Evolutionary conservation across 2,888 invertebrate species (phyloP), one percentile per base, ranked within the genome.

Genomic region (Acronicta aceris): DNA sequence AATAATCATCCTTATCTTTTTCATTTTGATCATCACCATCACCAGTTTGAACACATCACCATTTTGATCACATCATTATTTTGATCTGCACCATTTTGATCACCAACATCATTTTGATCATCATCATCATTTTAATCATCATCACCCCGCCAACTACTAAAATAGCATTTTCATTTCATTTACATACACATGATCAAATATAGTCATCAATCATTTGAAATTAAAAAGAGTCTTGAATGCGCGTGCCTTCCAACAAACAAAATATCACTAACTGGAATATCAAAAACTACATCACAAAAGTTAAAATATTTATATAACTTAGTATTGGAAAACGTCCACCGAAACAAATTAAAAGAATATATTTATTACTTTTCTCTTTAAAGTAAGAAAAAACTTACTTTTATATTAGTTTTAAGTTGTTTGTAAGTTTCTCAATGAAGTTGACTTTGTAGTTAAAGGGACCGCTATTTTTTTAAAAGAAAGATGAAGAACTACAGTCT

Each of bases 251-350:
- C 4, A 8, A 42, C 25, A 8, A n/a, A 42, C 16, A 8, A 16
- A 2, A 30, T 25, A 38, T 21, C 17, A 6, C 21, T 16, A 41
- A 16, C 5, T 43, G 17, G 27, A 38, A n/a, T n/a, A 38, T 38
- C 6, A 38, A 46, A 40, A 49, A 48, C 13, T 30, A 54, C 71
- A 71, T 71, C 63, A 71, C 71, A 63, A 47, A 55, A 53, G 10
- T 25, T 30, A 7, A 46, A 36, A 40, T 52, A 49, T 52, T 42
- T 38, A 38, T 56, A 30, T 58, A 53, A 53, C 54, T 48, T 66
- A 66, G 52, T 62, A 71, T 71, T 71, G 70, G 70, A 62, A 54
- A 71, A 53, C 33, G 45, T 71, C 71, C 71, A 71, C 71, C 71
- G 71, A 71, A 69, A 59, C 49, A 67, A 59, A 48, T 62, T 56